phyloP scores from a whole-genome alignment of 2,797 vertebrate genomes.

The Acrocephalus scirpaceus region DNA sequence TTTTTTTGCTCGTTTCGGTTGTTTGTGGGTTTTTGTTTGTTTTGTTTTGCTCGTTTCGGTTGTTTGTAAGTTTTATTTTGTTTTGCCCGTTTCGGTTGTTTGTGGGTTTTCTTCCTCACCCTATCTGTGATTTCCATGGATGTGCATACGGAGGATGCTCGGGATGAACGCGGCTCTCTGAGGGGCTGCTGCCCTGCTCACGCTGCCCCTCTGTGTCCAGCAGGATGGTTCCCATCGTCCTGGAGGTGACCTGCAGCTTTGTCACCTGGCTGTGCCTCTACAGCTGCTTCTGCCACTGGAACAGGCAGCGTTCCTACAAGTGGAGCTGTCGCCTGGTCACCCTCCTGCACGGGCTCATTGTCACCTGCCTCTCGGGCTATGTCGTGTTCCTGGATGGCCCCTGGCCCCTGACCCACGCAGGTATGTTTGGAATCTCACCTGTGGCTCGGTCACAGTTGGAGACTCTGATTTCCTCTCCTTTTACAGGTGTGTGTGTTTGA shows the following conservation, averaged over 20 bases:
- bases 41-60: too few relatives aligned
- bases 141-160: fast-evolving
- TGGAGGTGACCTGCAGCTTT: conserved; percentile 81
- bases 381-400: conserved; percentile 89
- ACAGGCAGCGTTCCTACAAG: conserved; percentile 80
- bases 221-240: conserved; percentile 71
- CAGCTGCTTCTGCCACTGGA: conserved; percentile 76
- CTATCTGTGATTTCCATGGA: fast-evolving
- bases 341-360: conserved; percentile 86
- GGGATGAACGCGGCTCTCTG: fast-evolving
- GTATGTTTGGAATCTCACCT: conserved; percentile 68
- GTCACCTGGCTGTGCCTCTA: conserved; percentile 86
- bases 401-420: conserved; percentile 92
- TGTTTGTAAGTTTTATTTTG: fast-evolving
- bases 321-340: conserved; percentile 96
- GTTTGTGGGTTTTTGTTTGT: fast-evolving
- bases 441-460: background rate
- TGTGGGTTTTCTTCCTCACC: fast-evolving
- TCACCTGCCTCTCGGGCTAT: conserved; percentile 87
- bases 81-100: background rate
- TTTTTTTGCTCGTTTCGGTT: too few relatives aligned
- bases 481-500: fast-evolving
- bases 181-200: background rate
- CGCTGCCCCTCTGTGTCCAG: background rate
- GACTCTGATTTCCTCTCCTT: background rate